These are phyloP conservation scores for Lathronympha strigana DNA, from an alignment of 2,888 invertebrate species.

Conservation along the genomic window DNA sequence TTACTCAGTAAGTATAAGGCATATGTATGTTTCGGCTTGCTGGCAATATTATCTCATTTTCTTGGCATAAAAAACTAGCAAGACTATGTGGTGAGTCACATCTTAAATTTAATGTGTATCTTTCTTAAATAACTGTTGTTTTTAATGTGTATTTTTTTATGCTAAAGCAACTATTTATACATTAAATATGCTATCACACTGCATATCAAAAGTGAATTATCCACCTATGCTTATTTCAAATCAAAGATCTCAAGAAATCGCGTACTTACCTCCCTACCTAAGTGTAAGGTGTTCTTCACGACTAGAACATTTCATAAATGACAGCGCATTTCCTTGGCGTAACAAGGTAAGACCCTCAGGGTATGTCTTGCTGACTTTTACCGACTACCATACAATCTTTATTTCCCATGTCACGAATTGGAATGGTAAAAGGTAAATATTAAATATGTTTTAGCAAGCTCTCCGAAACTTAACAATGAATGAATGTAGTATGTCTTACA, in stretches of 20 bases:
- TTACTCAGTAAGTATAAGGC: too few relatives aligned
- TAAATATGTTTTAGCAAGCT: not conserved
- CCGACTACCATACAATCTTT: constrained; percentile 9
- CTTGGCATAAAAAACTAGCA: too few relatives aligned
- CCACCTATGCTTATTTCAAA: not conserved
- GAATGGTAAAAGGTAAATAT: not conserved
- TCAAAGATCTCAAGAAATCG: not conserved
- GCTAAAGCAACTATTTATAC: too few relatives aligned
- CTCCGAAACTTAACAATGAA: too few relatives aligned
- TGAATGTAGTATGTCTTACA: too few relatives aligned
- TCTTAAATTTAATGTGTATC: too few relatives aligned
- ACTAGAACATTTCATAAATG: constrained; percentile 35
- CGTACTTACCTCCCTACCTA: too few relatives aligned
- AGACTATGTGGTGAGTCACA: too few relatives aligned
- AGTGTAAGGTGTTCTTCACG: constrained; percentile 9
- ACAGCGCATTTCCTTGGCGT: constrained; percentile 19
- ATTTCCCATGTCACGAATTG: constrained; percentile 25
- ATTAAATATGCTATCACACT: not conserved
- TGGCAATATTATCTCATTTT: too few relatives aligned
- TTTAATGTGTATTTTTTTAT: too few relatives aligned
- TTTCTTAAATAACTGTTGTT: too few relatives aligned
- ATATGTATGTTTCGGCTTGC: too few relatives aligned
- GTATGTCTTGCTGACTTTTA: constrained; percentile 18
- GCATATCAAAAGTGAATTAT: not conserved
- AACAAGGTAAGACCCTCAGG: constrained; percentile 28